Base-by-base conservation (phyloP, 2,113 vertebrate genomes). In the Rhinogobius similis region DNA sequence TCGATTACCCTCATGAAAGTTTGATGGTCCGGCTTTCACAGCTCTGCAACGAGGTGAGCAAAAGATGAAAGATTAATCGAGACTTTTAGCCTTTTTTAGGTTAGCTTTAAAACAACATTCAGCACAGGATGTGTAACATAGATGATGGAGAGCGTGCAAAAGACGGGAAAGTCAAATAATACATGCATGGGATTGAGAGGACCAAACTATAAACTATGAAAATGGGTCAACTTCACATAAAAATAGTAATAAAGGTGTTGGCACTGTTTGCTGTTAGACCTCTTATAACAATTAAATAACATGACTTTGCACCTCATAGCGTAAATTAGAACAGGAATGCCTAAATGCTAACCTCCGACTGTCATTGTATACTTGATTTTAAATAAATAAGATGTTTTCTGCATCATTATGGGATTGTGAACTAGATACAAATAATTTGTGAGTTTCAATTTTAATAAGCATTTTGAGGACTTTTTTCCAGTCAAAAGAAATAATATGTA, bases 1-100 rank as follows among this genome's bases (percentile, higher is more conserved):
- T 92, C 90, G 18, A 76, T 92, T 91, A 91, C 90, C 68, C 59
- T 62, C 1, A 90, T 92, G 68, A 90, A 93, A 89, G 62, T 92
- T 92, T 91, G 50, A 93, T 90, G 75, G 20, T 50, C 36, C 53
- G 41, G 62, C 61, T 27, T 75, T 63, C 62, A 63, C 79, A 75
- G 82, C 78, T 75, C 63, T 46, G 81, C 72, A 46, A 77, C 78
- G 76, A 86, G 85, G 84, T 76, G 86, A 83, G 69, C 67, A 79
- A 50, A 6, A 48, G 70, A 92, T 91, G 66, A 92, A 92, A 92
- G 75, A 88, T 92, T 89, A 63, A 92, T 90, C 59, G 50, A 53
- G 29, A 53, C 48, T 41, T 82, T 21, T 66, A 50, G 67, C 20
- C 13, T 75, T 62, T 27, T 64, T 48, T 26, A 8, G 26, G 24